Evolutionary conservation across 2,888 invertebrate genomes (phyloP).

Genomic region (Metallyticus violacea): DNA sequence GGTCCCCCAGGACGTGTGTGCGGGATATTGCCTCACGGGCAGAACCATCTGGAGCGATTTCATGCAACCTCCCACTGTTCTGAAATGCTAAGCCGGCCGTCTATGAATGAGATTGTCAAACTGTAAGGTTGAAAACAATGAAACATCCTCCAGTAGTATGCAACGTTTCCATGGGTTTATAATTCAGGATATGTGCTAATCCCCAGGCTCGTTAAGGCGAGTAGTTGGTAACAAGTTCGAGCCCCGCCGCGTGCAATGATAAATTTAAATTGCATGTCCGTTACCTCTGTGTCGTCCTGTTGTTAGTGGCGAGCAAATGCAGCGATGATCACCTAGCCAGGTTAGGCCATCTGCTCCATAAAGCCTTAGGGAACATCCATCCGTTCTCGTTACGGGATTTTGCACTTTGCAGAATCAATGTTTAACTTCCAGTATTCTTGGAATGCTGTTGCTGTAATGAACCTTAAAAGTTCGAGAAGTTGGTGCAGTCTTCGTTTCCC

Average conservation of each 20-base stretch:
- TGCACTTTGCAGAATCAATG: too few species aligned
- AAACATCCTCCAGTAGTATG: not conserved
- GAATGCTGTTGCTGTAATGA: too few species aligned
- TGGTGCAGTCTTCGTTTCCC: too few species aligned
- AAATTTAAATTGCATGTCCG: not conserved
- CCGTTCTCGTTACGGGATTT: too few species aligned
- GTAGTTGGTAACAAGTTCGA: not conserved
- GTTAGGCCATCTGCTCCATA: not conserved
- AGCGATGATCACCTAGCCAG: not conserved
- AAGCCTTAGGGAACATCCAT: not conserved
- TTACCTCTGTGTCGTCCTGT: not conserved
- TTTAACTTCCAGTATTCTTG: too few species aligned
- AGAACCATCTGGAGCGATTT: not conserved
- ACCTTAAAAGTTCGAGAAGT: too few species aligned
- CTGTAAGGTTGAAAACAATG: too few species aligned
- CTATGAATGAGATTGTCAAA: too few species aligned
- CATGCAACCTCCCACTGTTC: not conserved
- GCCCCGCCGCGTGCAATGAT: not conserved
- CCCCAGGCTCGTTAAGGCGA: not conserved
- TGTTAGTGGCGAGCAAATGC: too few species aligned
- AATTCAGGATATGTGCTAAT: too few species aligned
- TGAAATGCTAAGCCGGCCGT: not conserved
- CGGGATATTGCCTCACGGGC: not conserved
- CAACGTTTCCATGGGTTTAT: not conserved
- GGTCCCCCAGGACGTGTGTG: not conserved